Evolutionary conservation across 2,113 vertebrate genomes (phyloP).

Genomic region (Oceanites oceanicus): DNA sequence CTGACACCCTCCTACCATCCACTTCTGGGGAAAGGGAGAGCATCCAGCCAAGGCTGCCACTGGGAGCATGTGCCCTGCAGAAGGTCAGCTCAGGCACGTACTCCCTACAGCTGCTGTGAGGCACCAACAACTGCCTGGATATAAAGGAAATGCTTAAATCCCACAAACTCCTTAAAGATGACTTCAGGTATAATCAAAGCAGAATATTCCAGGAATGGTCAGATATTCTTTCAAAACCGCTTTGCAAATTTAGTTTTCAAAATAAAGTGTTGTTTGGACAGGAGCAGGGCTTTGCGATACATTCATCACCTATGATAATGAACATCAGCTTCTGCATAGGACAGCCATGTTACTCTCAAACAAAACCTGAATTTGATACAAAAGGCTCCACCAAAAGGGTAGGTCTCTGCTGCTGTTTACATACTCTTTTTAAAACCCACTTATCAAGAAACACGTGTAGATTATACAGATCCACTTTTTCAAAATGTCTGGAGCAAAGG

Average conservation of each 20-base stretch:
- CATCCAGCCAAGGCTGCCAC: not conserved
- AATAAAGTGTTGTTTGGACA: not conserved
- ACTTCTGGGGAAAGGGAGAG: not conserved
- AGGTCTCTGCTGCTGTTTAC: not conserved
- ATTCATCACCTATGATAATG: not conserved
- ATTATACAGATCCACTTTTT: conserved; percentile 1
- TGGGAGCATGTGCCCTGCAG: rapidly evolving
- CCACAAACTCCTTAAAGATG: not conserved
- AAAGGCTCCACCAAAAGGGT: not conserved
- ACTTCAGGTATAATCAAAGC: not conserved
- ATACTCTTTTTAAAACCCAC: not conserved
- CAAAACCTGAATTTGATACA: rapidly evolving
- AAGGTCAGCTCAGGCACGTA: not conserved
- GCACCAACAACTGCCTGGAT: not conserved
- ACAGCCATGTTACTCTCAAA: rapidly evolving
- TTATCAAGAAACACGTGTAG: not conserved
- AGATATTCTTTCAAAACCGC: not conserved
- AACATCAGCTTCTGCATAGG: not conserved
- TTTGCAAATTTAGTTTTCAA: not conserved
- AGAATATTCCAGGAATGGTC: not conserved
- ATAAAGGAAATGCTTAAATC: not conserved
- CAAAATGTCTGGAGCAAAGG: not conserved
- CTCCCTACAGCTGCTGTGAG: not conserved
- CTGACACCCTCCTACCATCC: not conserved
- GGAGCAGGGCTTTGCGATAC: not conserved